Percentiles rank a stretch among this genome's conserved stretches.
Conservation (phyloP, 2,113 vertebrate species). For the Chrysochloris asiatica region DNA sequence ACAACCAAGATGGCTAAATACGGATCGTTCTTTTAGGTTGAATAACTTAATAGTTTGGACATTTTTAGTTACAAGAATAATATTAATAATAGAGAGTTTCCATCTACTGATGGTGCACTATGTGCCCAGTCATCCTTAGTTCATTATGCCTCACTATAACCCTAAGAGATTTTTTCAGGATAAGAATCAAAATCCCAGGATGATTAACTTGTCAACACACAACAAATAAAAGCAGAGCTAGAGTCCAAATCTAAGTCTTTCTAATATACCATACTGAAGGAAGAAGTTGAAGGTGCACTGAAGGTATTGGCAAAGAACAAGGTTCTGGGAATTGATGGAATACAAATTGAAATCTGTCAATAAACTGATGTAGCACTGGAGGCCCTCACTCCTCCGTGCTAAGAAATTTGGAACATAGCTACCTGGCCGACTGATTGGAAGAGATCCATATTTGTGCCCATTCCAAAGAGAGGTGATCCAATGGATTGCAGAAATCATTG, state of each 20-base stretch:
- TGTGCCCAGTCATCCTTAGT: background rate
- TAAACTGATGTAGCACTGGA: no score
- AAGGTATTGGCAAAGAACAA: no score
- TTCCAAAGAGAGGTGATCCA: no score
- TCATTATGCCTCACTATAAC: conserved; percentile 10
- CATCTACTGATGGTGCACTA: background rate
- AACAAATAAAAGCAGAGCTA: background rate
- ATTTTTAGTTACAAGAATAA: conserved; percentile 15
- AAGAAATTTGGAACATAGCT: no score
- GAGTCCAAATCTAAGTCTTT: background rate
- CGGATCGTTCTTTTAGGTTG: conserved; percentile 24
- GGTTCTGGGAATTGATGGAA: no score
- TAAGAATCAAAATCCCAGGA: conserved; percentile 28
- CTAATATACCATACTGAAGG: background rate
- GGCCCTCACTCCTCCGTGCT: no score
- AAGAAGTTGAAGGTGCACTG: no score
- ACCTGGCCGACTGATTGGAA: no score
- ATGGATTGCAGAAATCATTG: no score
- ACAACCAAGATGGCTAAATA: conserved; percentile 25
- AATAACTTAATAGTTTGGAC: background rate
- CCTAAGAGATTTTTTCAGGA: conserved; percentile 21
- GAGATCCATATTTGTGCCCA: no score
- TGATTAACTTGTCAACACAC: conserved; percentile 35
- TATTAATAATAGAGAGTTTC: conserved; percentile 10
- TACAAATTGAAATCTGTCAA: no score